Evolutionary conservation across 2,797 vertebrate species (phyloP), one percentile per base, ranked within the genome.

Genomic region (Microcaecilia unicolor): DNA sequence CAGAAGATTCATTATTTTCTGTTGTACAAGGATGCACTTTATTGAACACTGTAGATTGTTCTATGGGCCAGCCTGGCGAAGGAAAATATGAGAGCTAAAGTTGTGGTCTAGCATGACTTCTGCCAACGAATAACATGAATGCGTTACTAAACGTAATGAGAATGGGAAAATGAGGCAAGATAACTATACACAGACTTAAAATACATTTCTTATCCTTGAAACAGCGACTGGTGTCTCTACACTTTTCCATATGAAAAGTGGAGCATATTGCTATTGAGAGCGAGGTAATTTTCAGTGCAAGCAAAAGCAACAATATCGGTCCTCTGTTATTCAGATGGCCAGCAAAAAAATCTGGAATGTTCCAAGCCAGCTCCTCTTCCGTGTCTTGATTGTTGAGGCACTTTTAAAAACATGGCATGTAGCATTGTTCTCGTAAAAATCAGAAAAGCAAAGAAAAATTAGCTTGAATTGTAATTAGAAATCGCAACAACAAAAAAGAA

Each of bases 251-350:
- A 59, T 64, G 67, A 72, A 67, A 76, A 65, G 9, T 17, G 64
- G 64, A 71, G 42, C 43, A 51, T 46, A 49, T 56, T 58, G 52
- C 39, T 54, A 54, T 78, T 51, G 61, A 63, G 79, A 89, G 76
- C 70, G 68, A 76, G 61, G 54, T 73, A 78, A 82, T 84, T 64
- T 80, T 84, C 89, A 92, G 88, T 93, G 91, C 89, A 93, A 93
- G 86, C 83, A 67, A 79, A 85, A 86, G 81, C 80, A 74, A 70
- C 58, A 73, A 81, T 76, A 77, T 68, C 80, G 84, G 83, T 75
- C 67, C 66, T 22, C 64, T 74, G 61, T 74, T 72, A 79, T 54
- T 66, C 43, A 44, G 43, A 65, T 56, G 54, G 71, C 74, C 68
- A 71, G 50, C 42, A 73, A 68, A 73, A n/a, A 49, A 56, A 48